phyloP scores from a whole-genome alignment of 1,140 invertebrate species.

The Spodoptera litura region DNA sequence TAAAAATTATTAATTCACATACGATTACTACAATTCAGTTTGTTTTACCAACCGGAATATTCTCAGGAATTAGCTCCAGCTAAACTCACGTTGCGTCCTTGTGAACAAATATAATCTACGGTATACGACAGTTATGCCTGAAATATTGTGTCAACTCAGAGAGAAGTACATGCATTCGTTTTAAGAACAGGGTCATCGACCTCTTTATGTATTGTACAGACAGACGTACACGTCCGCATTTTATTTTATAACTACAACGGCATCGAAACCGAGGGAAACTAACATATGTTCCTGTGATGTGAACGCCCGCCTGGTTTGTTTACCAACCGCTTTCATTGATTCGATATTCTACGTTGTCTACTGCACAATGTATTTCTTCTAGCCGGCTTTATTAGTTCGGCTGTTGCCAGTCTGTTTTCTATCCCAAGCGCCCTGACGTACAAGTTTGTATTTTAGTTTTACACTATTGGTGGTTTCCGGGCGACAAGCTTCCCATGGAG shows the following conservation, averaged over 20 bases:
- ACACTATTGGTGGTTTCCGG: background rate
- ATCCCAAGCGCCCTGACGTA: background rate
- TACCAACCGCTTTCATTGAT: slow-evolving; percentile 49
- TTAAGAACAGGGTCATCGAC: slow-evolving; percentile 70
- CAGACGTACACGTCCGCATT: slow-evolving; percentile 79
- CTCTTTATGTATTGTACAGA: slow-evolving; percentile 77
- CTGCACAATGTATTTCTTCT: background rate
- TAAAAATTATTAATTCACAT: background rate
- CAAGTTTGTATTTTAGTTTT: background rate
- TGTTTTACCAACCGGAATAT: background rate
- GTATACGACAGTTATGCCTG: slow-evolving; percentile 30
- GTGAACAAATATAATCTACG: slow-evolving; percentile 13
- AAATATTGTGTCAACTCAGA: slow-evolving; percentile 50
- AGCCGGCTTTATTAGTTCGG: background rate
- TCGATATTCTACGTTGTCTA: slow-evolving; percentile 38
- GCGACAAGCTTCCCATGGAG: background rate
- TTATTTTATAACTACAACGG: slow-evolving; percentile 70
- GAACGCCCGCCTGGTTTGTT: slow-evolving; percentile 61
- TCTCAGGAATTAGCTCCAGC: background rate
- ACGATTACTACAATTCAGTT: background rate
- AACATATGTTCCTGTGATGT: slow-evolving; percentile 49
- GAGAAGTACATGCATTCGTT: slow-evolving; percentile 47
- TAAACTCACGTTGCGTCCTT: background rate
- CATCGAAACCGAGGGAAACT: slow-evolving; percentile 51
- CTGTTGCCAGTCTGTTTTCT: slow-evolving; percentile 2